Conservation (phyloP, 2,113 vertebrate genomes). For the Corvus cornix region DNA sequence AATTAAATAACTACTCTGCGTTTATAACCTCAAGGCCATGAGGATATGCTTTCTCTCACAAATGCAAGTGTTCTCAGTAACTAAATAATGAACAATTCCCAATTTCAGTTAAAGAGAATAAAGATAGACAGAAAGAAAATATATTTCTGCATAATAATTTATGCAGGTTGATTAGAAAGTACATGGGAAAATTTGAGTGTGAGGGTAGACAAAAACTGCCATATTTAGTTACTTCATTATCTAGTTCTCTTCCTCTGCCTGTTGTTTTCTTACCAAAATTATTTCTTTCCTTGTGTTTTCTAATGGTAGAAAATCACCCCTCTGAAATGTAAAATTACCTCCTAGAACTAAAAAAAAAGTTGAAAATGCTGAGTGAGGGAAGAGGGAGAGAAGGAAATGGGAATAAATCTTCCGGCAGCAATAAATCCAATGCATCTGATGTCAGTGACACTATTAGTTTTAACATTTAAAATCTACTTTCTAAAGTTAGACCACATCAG, state of each 20-base stretch:
- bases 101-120: neutral
- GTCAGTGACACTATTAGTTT: neutral
- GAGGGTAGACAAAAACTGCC: neutral
- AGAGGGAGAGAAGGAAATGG: neutral
- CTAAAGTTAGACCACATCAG: neutral
- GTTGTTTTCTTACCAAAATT: neutral
- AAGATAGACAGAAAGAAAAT: neutral
- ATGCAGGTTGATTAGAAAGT: neutral
- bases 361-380: neutral
- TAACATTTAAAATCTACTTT: neutral
- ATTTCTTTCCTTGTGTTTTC: neutral
- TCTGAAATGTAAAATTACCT: neutral
- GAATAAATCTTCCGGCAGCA: neutral
- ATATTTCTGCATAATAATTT: neutral
- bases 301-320: fast-evolving
- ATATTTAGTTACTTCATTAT: neutral
- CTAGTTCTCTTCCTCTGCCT: neutral
- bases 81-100: neutral
- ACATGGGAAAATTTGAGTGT: neutral
- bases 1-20: neutral
- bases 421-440: neutral
- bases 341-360: neutral
- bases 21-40: neutral
- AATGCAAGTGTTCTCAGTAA: neutral
- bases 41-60: neutral